Evolutionary conservation across 2,797 vertebrate genomes (phyloP).

Genomic region (Myripristis murdjan): DNA sequence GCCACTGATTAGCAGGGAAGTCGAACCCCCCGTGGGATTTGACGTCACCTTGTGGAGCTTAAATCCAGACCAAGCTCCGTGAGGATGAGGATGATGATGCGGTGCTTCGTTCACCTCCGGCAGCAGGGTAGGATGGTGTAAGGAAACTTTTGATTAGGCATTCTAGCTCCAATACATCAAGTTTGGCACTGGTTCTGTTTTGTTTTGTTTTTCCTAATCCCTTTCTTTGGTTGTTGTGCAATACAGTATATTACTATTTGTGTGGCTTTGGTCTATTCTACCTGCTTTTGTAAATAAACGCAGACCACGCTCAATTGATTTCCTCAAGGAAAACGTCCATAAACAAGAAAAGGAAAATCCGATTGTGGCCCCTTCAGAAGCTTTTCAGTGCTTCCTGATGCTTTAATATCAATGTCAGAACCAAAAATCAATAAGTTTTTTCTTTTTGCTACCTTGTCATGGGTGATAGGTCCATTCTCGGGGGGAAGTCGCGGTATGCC

Average conservation of each 20-base stretch:
- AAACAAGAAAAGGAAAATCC: conserved; percentile 4
- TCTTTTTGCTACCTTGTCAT: neutral
- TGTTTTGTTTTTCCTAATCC: neutral
- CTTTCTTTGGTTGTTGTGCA: too few relatives aligned
- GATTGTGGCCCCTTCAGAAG: neutral
- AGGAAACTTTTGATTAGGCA: conserved; percentile 1
- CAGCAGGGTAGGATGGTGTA: neutral
- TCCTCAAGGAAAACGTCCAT: conserved; percentile 26
- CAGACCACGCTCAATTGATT: conserved; percentile 29
- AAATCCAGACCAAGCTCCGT: neutral
- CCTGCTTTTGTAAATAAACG: conserved; percentile 30
- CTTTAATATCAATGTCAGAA: neutral
- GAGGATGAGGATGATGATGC: neutral
- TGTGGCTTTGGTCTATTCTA: conserved; percentile 40
- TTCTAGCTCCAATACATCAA: neutral
- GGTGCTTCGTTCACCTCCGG: too few relatives aligned
- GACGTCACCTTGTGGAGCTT: neutral
- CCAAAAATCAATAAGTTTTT: too few relatives aligned
- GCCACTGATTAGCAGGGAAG: neutral
- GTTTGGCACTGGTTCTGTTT: neutral
- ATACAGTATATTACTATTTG: too few relatives aligned
- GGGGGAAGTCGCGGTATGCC: conserved; percentile 2
- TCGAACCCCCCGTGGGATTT: neutral
- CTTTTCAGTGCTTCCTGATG: neutral
- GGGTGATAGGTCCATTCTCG: conserved; percentile 13